A percentile compares a stretch with the other conserved stretches of the same genome.
Evolutionary conservation across 2,888 invertebrate genomes (phyloP).

Genomic region (Rhopalosiphum nymphaeae): DNA sequence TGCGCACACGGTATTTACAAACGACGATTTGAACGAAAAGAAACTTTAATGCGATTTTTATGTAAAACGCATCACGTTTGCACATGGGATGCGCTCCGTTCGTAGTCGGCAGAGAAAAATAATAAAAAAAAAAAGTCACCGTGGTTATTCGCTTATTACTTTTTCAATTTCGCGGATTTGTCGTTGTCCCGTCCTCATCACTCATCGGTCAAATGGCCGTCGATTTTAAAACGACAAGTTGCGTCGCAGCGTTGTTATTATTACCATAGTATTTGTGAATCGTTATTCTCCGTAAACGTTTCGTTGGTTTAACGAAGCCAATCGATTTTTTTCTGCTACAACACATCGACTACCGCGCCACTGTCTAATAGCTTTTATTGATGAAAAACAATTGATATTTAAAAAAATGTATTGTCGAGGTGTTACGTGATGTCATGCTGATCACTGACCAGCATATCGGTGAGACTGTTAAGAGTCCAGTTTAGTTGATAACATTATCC

Average conservation of each 20-base stretch:
- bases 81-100: background rate
- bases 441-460: background rate
- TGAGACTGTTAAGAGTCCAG: background rate
- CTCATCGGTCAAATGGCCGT: background rate
- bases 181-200: background rate
- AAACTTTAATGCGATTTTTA: slow-evolving; percentile 55
- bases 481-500: background rate
- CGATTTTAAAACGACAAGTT: background rate
- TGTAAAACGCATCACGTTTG: slow-evolving; percentile 39
- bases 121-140: background rate
- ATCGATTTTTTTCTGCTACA: background rate
- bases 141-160: background rate
- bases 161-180: slow-evolving; percentile 19
- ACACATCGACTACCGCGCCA: background rate
- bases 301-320: background rate
- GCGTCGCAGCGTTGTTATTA: background rate
- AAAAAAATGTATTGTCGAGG: background rate
- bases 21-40: background rate
- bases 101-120: background rate
- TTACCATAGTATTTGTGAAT: background rate
- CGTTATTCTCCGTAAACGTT: background rate
- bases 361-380: background rate
- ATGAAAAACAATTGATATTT: background rate
- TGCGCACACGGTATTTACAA: background rate
- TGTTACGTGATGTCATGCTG: too few species aligned